Percentiles rank a stretch among this genome's conserved stretches.
Conservation (phyloP, 2,888 invertebrate genomes). For the Lingula anatina region DNA sequence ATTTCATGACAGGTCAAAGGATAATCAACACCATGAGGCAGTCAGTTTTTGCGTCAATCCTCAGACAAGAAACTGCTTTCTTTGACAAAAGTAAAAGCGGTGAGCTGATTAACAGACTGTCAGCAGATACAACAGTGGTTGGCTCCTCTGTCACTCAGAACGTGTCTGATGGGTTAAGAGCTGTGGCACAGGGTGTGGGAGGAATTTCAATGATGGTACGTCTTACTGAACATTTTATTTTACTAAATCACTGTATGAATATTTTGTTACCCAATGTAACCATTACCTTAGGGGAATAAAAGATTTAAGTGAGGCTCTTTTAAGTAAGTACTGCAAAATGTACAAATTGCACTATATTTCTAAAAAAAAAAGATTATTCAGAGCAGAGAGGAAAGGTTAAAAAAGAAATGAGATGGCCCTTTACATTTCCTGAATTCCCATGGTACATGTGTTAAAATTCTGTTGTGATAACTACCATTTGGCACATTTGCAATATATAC, state of each 20-base stretch:
- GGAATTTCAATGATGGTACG: slow-evolving; percentile 92
- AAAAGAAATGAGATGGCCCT: too few species aligned
- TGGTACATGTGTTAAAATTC: too few species aligned
- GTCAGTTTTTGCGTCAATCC: slow-evolving; percentile 71
- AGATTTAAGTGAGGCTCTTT: too few species aligned
- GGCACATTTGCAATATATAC: too few species aligned
- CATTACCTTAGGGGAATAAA: too few species aligned
- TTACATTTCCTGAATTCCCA: too few species aligned
- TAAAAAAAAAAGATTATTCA: too few species aligned
- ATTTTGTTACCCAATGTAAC: not conserved
- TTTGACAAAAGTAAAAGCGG: slow-evolving; percentile 87
- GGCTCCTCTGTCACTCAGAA: slow-evolving; percentile 89
- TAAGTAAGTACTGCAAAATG: too few species aligned
- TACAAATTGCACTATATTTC: too few species aligned
- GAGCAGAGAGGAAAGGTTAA: too few species aligned
- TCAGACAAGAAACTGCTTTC: slow-evolving; percentile 85
- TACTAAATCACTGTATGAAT: not conserved
- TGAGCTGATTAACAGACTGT: slow-evolving; percentile 83
- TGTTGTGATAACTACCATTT: too few species aligned
- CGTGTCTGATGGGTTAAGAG: slow-evolving; percentile 88
- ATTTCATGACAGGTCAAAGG: slow-evolving; percentile 69
- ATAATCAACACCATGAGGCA: slow-evolving; percentile 78
- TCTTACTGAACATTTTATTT: too few species aligned
- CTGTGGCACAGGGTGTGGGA: slow-evolving; percentile 77
- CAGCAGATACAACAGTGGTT: slow-evolving; percentile 85